Conservation (phyloP, 1,140 invertebrate genomes). For the Nylanderia fulva region DNA sequence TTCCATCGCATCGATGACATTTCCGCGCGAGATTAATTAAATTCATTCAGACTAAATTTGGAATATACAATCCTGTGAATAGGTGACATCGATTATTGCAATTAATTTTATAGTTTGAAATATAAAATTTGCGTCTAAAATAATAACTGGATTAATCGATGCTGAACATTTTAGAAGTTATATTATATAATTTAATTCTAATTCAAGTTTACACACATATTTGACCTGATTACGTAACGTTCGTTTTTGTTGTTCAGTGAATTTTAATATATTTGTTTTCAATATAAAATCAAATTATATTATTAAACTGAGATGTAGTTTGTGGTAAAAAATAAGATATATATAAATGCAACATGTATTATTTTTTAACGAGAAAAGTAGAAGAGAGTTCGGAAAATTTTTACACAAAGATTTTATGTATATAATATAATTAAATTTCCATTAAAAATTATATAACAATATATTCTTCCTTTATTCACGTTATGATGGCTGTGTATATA, state of each 20-base stretch:
- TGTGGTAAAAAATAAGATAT: background rate
- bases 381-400: background rate
- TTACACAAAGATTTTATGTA: background rate
- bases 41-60: background rate
- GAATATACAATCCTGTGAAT: background rate
- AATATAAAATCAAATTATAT: background rate
- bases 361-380: background rate
- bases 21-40: background rate
- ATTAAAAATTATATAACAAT: constrained; percentile 10
- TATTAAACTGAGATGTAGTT: background rate
- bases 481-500: background rate
- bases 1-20: background rate
- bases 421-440: background rate
- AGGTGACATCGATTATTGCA: background rate
- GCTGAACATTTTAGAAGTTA: background rate
- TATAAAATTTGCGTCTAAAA: constrained; percentile 3
- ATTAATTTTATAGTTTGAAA: constrained; percentile 13
- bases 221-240: background rate
- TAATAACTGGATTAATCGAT: background rate
- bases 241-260: background rate
- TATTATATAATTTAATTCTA: background rate
- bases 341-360: too few relatives aligned
- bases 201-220: background rate
- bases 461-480: background rate
- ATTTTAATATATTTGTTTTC: background rate